Evolutionary conservation across 2,797 vertebrate species (phyloP).

Genomic region (Sitta carolinensis): DNA sequence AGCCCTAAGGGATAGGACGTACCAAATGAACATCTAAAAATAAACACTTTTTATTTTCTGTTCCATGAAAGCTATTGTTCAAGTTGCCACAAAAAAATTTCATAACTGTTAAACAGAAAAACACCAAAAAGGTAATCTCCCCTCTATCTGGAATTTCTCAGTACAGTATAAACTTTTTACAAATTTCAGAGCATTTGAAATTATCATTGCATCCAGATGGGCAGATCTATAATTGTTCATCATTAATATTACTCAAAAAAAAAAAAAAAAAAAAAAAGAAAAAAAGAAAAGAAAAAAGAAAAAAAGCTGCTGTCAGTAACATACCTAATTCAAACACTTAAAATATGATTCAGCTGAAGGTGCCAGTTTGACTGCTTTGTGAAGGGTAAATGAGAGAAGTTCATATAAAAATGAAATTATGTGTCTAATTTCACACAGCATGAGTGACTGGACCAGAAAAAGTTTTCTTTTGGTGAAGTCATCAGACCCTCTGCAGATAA

Average conservation of each 20-base stretch:
- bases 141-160: background rate
- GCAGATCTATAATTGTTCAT: background rate
- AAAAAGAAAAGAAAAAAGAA: background rate
- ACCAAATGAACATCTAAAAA: constrained; percentile 40
- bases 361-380: background rate
- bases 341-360: background rate
- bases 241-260: background rate
- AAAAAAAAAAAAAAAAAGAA: background rate
- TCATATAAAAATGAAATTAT: background rate
- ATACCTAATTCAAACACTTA: background rate
- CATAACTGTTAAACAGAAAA: constrained; percentile 3
- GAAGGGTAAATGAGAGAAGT: background rate
- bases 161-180: background rate
- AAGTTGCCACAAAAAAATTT: constrained; percentile 47
- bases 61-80: constrained; percentile 39
- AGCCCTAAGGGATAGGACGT: constrained; percentile 8
- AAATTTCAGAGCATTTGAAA: background rate
- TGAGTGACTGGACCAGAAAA: background rate
- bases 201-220: background rate
- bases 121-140: background rate
- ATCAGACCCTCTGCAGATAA: background rate
- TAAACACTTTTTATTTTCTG: constrained; percentile 42
- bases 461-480: background rate
- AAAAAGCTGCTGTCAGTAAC: background rate
- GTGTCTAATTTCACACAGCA: background rate